Base-by-base conservation (phyloP, 2,888 invertebrate genomes). In the Drosophila atroscutellata region DNA sequence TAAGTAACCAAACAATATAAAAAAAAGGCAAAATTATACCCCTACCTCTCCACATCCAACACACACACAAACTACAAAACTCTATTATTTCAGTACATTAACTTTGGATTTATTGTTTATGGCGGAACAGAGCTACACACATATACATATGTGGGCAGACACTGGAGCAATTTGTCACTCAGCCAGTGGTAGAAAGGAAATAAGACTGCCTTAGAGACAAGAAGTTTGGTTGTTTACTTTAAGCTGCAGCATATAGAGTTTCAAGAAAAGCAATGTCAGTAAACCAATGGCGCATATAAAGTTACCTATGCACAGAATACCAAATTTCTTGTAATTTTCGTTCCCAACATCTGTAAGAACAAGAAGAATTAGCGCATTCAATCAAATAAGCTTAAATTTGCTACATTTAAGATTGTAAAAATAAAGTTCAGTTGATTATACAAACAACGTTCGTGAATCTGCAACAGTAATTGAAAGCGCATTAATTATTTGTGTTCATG, bases 51-150 rank as follows among this genome's bases (percentile, higher is more conserved):
- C 7, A 36, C 36, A 15, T 15, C 2, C 36, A 15, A n/a, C 6
- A 13, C 37, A 4, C 9, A 24, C 18, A 36, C 45, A 58, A 80
- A 80, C 78, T 79, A 79, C 75, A 65, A 82, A 83, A 75, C 83
- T 83, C 69, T 86, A 86, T 85, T 85, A 85, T 85, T 85, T 81
- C 85, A 74, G 75, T 81, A 86, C 85, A 85, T 88, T 85, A 86
- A 81, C 70, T 81, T 78, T 69, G 71, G 75, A 85, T 88, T 88
- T 85, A 88, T 88, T 88, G 86, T 83, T 83, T 81, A 85, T 81
- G 83, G 72, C 65, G 51, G 32, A 18, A 52, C 32, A 9, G 13
- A 56, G 58, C 36, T 47, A n/a, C 30, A 55, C 42, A 24, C 49
- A 39, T 18, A n/a, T 26, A 37, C 45, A 39, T 42, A 49, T 63